phyloP scores from a whole-genome alignment of 2,797 vertebrate species.

The Craterocephalus amniculus region DNA sequence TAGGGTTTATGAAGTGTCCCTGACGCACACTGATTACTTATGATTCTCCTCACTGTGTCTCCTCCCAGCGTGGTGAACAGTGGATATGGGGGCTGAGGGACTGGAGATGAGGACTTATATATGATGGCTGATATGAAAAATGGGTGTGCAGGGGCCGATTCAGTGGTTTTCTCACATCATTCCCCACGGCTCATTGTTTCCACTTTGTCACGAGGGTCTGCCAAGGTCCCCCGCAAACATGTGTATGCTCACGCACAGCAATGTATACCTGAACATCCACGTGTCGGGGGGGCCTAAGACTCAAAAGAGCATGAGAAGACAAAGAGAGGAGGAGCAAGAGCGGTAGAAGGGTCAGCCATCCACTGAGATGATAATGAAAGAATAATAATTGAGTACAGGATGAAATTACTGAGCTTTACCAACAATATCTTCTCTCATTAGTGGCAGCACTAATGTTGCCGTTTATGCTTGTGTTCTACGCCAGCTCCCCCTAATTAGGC shows the following conservation, averaged over 20 bases:
- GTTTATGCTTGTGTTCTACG: slow-evolving; percentile 83
- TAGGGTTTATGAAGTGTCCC: slow-evolving; percentile 74
- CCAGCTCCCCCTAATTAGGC: slow-evolving; percentile 85
- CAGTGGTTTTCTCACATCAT: slow-evolving; percentile 61
- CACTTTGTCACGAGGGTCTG: slow-evolving; percentile 42
- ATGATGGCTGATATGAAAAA: slow-evolving; percentile 65
- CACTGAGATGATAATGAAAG: slow-evolving; percentile 80
- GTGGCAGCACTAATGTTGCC: slow-evolving; percentile 79
- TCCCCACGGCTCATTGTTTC: slow-evolving; percentile 59
- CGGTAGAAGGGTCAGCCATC: slow-evolving; percentile 74
- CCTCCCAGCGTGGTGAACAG: slow-evolving; percentile 58
- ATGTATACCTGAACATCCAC: slow-evolving; percentile 25
- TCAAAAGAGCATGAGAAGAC: slow-evolving; percentile 36
- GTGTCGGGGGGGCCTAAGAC: slow-evolving; percentile 19
- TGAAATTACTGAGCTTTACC: slow-evolving; percentile 82
- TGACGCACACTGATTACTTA: slow-evolving; percentile 74
- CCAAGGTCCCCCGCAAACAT: slow-evolving; percentile 9
- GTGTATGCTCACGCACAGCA: slow-evolving; percentile 8
- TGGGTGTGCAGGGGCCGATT: slow-evolving; percentile 47
- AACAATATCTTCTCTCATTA: slow-evolving; percentile 84
- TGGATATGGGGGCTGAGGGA: slow-evolving; percentile 9
- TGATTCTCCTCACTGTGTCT: slow-evolving; percentile 71
- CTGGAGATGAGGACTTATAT: slow-evolving; percentile 44
- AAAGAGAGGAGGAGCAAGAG: slow-evolving; percentile 33
- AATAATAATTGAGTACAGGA: slow-evolving; percentile 80